Evolutionary conservation across 92 coral and sea anemone species (phyloP), one percentile per base, ranked within the genome.

Genomic region (Epizoanthus scotinus): DNA sequence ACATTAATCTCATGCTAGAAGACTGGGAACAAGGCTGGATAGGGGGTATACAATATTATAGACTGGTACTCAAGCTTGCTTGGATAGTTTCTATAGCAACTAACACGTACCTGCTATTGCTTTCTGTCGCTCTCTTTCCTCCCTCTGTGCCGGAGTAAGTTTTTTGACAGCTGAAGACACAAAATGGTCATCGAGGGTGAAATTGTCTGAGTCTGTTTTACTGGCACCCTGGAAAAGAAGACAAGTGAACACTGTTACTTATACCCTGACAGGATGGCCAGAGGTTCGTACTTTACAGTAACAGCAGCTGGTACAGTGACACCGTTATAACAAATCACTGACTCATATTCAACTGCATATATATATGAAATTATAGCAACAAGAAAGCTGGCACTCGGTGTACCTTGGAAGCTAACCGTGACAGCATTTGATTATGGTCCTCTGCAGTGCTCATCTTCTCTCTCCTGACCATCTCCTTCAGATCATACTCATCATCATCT

Each of bases 151-250:
- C 13, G 94, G 89, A 28, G 98, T 87, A 52, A 85, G 68, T 73
- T 93, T 87, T 63, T 88, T 93, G 26, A 97, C 94, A 20, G 99
- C 99, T 18, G 98, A 91, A 27, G 99, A 82, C 59, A 90, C 99
- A 67, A 95, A 95, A 79, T 93, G 97, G 71, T 95, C 99, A 68
- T 95, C 99, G 73, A 95, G 85, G 13, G 91, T 89, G 87, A 95
- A 95, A 82, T 92, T 50, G 40, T 90, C 94, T 13, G 97, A 87
- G 85, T 85, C 91, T 56, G 94, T 85, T 80, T 82, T 84, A 73
- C 77, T 84, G 21, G 94, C 92, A 71, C 90, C 87, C 94, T 86
- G 57, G 22, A 21, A 50, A 63, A 15, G 6, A 55, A 56, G 22
- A 14, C 42, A 12, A 50, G 31, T 12, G 31, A 27, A 18, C 17